Evolutionary conservation across 2,797 vertebrate species (phyloP), one percentile per base, ranked within the genome.

Genomic region (Streptopelia turtur): DNA sequence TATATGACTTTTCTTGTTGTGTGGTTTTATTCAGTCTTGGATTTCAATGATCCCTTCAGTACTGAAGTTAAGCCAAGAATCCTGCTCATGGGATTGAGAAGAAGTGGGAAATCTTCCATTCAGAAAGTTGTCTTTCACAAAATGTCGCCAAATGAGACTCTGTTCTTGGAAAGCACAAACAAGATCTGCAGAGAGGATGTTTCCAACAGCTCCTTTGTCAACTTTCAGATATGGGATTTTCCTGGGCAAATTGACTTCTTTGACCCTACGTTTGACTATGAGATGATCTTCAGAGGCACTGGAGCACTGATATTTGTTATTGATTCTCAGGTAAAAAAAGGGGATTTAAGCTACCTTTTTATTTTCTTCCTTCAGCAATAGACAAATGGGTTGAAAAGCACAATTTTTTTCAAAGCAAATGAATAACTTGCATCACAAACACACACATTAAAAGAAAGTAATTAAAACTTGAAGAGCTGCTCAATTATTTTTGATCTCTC

Each of bases 81-180:
- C 88, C 97, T 99, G 92, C 97, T 99, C 60, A 99, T 99, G 99
- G 99, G 99, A 74, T 97, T 99, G 93, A 97, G 99, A 76, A 98
- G 99, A 95, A 99, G 99, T 18, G 99, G 99, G 45, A 99, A 99
- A 88, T 99, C 99, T 14, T 99, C 99, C 53, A 99, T 99, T 96
- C 99, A 99, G 98, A 99, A 99, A 97, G 99, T 99, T 83, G 99
- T 99, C 78, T 99, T 99, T 97, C 98, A 98, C 97, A 99, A 98
- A 97, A 99, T 99, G 99, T 99, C 99, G 1, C 99, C 99, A 28
- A 99, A 98, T 25, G 99, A 99, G 95, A 99, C 99, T 0, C 98
- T 99, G 5, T 99, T 99, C 97, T 92, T 99, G 97, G 99, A 99
- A 96, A 99, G 98, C 93, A 99, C 99, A 28, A 99, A 99, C 97